Evolutionary conservation across 2,113 vertebrate genomes (phyloP).

Genomic region (Bubalus kerabau): DNA sequence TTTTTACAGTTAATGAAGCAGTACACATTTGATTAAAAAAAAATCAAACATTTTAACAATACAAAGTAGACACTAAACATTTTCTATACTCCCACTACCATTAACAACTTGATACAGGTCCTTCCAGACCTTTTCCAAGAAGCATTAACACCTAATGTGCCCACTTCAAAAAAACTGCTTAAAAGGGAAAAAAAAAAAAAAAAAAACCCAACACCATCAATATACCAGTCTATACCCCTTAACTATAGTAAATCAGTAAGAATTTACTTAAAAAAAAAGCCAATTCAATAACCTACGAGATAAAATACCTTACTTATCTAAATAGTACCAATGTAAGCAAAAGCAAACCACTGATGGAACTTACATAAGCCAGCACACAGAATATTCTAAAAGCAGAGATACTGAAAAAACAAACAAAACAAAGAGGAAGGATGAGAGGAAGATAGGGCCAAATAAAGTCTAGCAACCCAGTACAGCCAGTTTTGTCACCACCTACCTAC

Average conservation of each 20-base stretch:
- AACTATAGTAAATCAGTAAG: neutral
- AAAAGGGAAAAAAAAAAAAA: neutral
- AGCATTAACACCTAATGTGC: neutral
- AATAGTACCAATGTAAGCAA: neutral
- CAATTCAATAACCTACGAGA: neutral
- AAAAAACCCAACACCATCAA: neutral
- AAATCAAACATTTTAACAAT: neutral
- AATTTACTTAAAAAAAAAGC: neutral
- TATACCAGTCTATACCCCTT: neutral
- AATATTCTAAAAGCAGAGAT: neutral
- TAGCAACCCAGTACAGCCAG: neutral
- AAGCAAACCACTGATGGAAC: neutral
- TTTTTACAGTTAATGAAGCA: neutral
- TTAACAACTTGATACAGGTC: neutral
- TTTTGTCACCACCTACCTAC: neutral
- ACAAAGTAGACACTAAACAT: neutral
- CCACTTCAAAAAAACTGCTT: neutral
- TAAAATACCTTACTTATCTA: neutral
- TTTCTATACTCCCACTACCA: neutral
- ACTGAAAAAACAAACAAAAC: neutral
- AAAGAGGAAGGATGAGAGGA: neutral
- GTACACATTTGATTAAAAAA: neutral
- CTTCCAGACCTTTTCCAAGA: neutral
- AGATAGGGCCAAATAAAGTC: neutral
- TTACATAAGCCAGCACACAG: neutral